These are phyloP conservation scores for Siderastrea siderea DNA, from an alignment of 92 coral and sea anemone species.

Conservation along the genomic window DNA sequence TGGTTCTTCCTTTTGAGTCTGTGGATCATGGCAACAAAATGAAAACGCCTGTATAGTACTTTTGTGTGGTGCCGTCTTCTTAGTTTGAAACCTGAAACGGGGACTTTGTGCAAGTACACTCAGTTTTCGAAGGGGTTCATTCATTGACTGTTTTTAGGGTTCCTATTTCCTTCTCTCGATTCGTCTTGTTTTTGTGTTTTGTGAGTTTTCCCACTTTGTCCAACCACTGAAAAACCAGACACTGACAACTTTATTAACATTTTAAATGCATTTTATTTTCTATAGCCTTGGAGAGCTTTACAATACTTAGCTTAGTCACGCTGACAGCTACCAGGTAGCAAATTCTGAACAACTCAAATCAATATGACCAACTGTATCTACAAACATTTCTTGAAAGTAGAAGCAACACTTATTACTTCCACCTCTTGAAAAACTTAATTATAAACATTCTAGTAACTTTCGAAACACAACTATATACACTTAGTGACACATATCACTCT, in stretches of 20 bases:
- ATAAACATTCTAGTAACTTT: background rate
- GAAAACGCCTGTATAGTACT: too few relatives aligned
- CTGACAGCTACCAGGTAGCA: conserved; percentile 59
- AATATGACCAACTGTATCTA: conserved; percentile 19
- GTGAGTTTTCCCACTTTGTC: background rate
- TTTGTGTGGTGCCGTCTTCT: too few relatives aligned
- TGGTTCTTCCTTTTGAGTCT: too few relatives aligned
- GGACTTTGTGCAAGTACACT: too few relatives aligned
- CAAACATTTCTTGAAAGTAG: background rate
- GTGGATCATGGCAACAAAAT: too few relatives aligned
- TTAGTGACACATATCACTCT: background rate
- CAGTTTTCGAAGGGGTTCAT: too few relatives aligned
- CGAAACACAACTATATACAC: background rate
- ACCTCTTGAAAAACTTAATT: background rate
- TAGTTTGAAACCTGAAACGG: too few relatives aligned
- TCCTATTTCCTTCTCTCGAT: too few relatives aligned
- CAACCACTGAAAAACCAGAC: background rate
- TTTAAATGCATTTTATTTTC: background rate
- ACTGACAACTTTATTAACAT: background rate
- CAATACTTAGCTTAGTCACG: background rate
- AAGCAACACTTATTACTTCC: background rate
- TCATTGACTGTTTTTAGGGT: too few relatives aligned
- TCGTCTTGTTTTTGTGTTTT: background rate
- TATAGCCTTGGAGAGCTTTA: background rate
- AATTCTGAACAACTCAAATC: background rate